phyloP scores from a whole-genome alignment of 2,113 vertebrate species.

The Thinocorus orbignyianus region DNA sequence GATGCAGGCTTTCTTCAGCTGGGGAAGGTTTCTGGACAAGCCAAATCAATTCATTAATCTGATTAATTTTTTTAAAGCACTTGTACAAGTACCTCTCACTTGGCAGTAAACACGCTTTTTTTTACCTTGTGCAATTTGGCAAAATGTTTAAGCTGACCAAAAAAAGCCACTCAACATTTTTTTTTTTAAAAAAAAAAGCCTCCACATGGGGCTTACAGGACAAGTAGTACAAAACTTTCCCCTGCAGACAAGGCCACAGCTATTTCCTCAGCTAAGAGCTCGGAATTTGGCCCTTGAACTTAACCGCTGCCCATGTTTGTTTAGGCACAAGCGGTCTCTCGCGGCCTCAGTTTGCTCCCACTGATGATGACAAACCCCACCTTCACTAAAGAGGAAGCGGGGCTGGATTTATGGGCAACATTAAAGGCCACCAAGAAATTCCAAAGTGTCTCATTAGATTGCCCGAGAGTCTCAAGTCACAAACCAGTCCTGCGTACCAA shows the following conservation, averaged over 20 bases:
- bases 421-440: conserved; percentile 42
- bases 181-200: not conserved
- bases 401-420: conserved; percentile 19
- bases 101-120: not conserved
- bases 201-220: not conserved
- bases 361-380: not conserved
- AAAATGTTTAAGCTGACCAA: conserved; percentile 6
- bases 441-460: not conserved
- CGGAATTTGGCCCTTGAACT: conserved; percentile 58
- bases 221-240: conserved; percentile 45
- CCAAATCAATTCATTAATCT: not conserved
- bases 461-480: not conserved
- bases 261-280: conserved; percentile 63
- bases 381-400: conserved; percentile 13
- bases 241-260: conserved; percentile 55
- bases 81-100: not conserved
- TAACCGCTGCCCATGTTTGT: conserved; percentile 46
- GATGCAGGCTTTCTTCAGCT: not conserved
- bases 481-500: not conserved
- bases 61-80: not conserved
- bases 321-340: conserved; percentile 19
- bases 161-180: not conserved
- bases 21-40: not conserved
- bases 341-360: conserved; percentile 18
- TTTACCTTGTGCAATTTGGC: not conserved